Evolutionary conservation across 2,797 vertebrate genomes (phyloP), one percentile per base, ranked within the genome.

Genomic region (Neostethus bicornis): DNA sequence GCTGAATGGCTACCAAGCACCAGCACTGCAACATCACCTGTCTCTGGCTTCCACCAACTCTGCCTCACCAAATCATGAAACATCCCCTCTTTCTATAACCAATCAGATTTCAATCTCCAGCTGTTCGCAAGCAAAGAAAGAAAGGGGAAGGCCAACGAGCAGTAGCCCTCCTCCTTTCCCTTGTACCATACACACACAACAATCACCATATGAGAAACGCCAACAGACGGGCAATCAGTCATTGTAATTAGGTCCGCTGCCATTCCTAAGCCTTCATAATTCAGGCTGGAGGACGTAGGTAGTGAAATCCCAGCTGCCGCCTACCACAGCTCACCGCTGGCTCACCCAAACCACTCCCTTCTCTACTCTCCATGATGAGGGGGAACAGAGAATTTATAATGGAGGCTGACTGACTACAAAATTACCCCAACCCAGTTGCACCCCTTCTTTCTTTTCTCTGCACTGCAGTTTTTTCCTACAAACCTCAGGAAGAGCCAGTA

Each of bases 201-300:
- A 87, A 90, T 90, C 87, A 84, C 85, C 70, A 59, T 87, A 75
- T 84, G 79, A 88, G 83, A 89, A 89, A 88, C 81, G 85, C 89
- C 87, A 87, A 78, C 73, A 72, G 80, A 86, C 75, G 79, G 77
- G 80, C 77, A 87, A 90, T 88, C 85, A 89, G 81, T 92, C 83
- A 86, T 86, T 84, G 84, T 85, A 87, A 90, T 89, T 87, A 90
- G 87, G 81, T 83, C 64, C 70, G 68, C 80, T 87, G 83, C 90
- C 88, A 83, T 86, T 78, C 71, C 76, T 6, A 16, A 75, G 85
- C 72, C 77, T 80, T 86, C 84, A 87, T 85, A 78, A 84, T 77
- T 88, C 84, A 84, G 83, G 65, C 85, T 77, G 64, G 80, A 81
- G 78, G 80, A 85, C 73, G 60, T 57, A 72, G 80, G 80, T 63